phyloP scores from a whole-genome alignment of 2,888 invertebrate genomes.

The Nephrotoma guestfalica region DNA sequence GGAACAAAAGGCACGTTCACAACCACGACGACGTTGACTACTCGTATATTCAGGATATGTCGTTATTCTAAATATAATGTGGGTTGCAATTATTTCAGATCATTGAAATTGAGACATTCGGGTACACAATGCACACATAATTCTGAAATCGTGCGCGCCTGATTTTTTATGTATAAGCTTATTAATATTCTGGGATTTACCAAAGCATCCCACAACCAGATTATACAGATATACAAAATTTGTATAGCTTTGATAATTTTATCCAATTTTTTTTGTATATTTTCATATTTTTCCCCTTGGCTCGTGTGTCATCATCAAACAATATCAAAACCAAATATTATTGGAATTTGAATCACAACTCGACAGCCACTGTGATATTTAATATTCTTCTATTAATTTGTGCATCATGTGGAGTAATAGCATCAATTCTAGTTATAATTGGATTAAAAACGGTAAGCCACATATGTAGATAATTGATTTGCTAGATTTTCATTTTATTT shows the following conservation, averaged over 20 bases:
- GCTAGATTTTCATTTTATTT: not conserved
- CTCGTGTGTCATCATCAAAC: not conserved
- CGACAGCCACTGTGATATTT: slow-evolving; percentile 55
- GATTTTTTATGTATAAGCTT: not conserved
- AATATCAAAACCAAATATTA: not conserved
- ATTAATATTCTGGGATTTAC: not conserved
- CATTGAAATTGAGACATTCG: not conserved
- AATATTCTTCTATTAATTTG: slow-evolving; percentile 50
- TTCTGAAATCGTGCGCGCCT: not conserved
- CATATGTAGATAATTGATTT: not conserved
- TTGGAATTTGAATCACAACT: not conserved
- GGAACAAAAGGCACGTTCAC: not conserved
- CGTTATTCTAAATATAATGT: not conserved
- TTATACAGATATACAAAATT: not conserved
- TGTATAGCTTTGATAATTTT: not conserved
- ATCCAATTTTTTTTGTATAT: slow-evolving; percentile 1
- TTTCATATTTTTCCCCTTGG: slow-evolving; percentile 10
- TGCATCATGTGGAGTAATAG: slow-evolving; percentile 50
- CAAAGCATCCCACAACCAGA: not conserved
- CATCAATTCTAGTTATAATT: slow-evolving; percentile 48
- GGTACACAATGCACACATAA: not conserved
- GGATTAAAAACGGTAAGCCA: slow-evolving; percentile 54
- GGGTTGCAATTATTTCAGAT: not conserved
- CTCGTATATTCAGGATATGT: not conserved
- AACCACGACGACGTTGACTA: not conserved